A percentile compares a stretch with the other conserved stretches of the same genome.
phyloP scores from a whole-genome alignment of 2,888 invertebrate species.

The Tetramorium bicarinatum region DNA sequence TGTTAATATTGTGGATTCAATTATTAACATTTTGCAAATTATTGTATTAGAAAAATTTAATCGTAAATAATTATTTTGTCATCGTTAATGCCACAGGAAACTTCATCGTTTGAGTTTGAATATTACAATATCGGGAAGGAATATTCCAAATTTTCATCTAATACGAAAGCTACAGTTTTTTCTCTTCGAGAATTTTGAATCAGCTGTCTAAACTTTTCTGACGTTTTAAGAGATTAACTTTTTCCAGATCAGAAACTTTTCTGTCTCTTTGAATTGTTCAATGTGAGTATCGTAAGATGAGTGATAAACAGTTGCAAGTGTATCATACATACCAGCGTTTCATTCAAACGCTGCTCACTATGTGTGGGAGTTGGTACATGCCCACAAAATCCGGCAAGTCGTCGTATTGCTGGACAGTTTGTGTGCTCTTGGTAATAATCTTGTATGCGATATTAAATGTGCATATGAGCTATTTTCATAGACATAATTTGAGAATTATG shows the following conservation, averaged over 20 bases:
- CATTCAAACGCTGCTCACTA: neutral
- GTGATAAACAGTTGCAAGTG: neutral
- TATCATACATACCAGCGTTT: neutral
- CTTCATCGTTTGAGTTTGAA: neutral
- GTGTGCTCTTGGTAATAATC: neutral
- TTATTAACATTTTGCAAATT: too few species aligned
- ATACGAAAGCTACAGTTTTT: neutral
- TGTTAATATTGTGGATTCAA: too few species aligned
- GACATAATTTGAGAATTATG: neutral
- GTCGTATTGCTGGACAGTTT: neutral
- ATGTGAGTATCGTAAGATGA: neutral
- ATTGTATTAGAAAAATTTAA: too few species aligned
- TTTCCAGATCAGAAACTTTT: neutral
- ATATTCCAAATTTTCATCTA: too few species aligned
- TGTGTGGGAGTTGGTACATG: constrained; percentile 2
- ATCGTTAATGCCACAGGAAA: neutral
- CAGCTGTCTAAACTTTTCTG: neutral
- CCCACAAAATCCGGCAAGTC: constrained; percentile 1
- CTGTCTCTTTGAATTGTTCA: neutral
- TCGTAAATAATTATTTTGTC: neutral
- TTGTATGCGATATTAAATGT: neutral
- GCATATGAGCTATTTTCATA: neutral
- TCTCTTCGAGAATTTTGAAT: neutral
- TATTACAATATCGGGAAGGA: neutral
- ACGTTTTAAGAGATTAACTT: neutral